Base-by-base conservation (phyloP, 2,797 vertebrate genomes). In the Eleutherodactylus coqui region DNA sequence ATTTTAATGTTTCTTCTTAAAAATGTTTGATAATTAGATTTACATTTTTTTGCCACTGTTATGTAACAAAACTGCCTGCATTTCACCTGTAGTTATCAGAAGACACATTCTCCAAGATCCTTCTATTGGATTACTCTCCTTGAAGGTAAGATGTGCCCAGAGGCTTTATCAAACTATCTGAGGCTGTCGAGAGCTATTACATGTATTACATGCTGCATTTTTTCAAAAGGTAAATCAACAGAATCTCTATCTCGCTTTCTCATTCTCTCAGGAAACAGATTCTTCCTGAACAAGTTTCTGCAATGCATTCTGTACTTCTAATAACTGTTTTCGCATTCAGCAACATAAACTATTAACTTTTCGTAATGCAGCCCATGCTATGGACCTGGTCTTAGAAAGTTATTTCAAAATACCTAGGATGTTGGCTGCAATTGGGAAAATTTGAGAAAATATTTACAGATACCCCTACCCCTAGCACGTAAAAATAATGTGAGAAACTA, bases 121-220 rank as follows among this genome's bases (percentile, higher is more conserved):
- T 77, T 76, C 41, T 76, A 36, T 76, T 45, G 17, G 53, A 84
- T 84, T 84, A 76, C 77, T 76, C 58, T 84, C 16, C 58, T 77
- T 77, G 72, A 76, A 76, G 82, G 60, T 76, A 67, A 84, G 58
- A 84, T 76, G 73, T 64, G 82, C 82, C 82, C 58, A 76, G 73
- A 84, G 82, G 82, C 82, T 60, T 49, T 58, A 76, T 19, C 60
- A 84, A 84, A 51, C 72, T 76, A 36, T 84, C 82, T 47, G n/a
- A 75, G 43, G 21, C 73, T 76, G 82, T 84, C 58, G 36, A 60
- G 73, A 84, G n/a, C 43, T 32, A 84, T 76, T 82, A 69, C 32
- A 51, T 82, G 43, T 49, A 77, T 21, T n/a, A n/a, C n/a, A n/a
- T 51, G 55, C 62, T 24, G 32, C 43, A 38, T 84, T 84, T 84